Percentiles rank a stretch among this genome's conserved stretches.
Evolutionary conservation across 2,797 vertebrate genomes (phyloP).

Genomic region (Pseudomugil gertrudae): DNA sequence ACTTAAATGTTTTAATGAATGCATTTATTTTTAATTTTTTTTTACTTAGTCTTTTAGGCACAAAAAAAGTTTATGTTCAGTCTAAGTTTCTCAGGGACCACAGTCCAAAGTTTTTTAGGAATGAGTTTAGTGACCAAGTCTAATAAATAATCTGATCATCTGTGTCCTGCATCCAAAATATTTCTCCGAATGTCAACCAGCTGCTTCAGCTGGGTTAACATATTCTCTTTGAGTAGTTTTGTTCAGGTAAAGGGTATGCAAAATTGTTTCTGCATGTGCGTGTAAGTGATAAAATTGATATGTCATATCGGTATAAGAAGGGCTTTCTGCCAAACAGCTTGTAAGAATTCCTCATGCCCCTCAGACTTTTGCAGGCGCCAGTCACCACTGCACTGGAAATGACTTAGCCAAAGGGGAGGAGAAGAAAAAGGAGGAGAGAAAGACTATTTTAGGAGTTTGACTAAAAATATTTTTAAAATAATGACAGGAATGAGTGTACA

Average conservation of each 20-base stretch:
- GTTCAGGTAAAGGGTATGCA: conserved; percentile 42
- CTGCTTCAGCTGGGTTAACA: conserved; percentile 29
- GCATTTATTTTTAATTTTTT: no score
- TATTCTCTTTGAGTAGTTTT: conserved; percentile 32
- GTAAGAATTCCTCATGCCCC: conserved; percentile 65
- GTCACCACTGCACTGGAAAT: conserved; percentile 63
- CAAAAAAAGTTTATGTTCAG: no score
- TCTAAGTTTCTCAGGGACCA: no score
- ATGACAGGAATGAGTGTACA: conserved; percentile 66
- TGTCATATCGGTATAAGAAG: conserved; percentile 35
- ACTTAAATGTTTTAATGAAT: no score
- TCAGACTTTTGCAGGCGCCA: conserved; percentile 72
- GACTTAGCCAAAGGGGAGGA: conserved; percentile 62
- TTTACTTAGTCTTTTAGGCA: no score
- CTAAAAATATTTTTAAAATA: conserved; percentile 78
- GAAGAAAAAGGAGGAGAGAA: conserved; percentile 25
- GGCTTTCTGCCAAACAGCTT: conserved; percentile 62
- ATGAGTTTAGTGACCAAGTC: conserved; percentile 27
- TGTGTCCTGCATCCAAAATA: conserved; percentile 13
- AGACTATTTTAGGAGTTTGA: conserved; percentile 75
- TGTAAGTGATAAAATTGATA: conserved; percentile 57
- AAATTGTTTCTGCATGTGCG: conserved; percentile 46
- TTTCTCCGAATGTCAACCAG: conserved; percentile 35
- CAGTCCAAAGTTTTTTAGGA: not conserved
- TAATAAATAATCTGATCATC: conserved; percentile 49